Conservation (phyloP, 2,797 vertebrate species). For the Enteromius paludinosus region DNA sequence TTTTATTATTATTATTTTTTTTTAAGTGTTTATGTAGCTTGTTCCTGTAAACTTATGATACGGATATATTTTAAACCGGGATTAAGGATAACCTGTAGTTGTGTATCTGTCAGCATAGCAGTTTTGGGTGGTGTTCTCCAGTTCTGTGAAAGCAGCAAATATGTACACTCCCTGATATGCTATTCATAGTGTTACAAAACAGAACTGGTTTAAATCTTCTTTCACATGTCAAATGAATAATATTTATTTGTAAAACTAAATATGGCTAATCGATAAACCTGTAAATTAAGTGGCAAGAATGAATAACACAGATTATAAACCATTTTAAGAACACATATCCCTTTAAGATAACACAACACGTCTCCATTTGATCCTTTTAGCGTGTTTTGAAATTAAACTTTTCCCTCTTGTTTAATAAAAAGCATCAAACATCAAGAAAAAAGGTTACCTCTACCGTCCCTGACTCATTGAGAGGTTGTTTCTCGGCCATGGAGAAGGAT, state of each 20-base stretch:
- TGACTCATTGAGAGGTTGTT: background rate
- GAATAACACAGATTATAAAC: background rate
- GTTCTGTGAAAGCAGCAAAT: background rate
- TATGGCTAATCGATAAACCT: background rate
- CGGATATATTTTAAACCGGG: background rate
- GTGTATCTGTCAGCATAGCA: background rate
- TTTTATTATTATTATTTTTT: too few species aligned
- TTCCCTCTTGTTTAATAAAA: background rate
- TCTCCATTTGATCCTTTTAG: background rate
- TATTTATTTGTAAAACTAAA: background rate
- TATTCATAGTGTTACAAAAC: background rate
- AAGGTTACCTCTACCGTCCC: background rate
- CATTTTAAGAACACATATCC: background rate
- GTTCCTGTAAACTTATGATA: background rate
- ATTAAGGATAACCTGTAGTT: background rate
- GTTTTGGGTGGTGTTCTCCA: background rate
- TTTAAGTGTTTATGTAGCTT: background rate
- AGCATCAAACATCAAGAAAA: background rate
- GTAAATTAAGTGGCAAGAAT: background rate
- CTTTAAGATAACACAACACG: background rate
- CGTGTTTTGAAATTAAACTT: background rate
- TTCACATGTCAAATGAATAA: background rate
- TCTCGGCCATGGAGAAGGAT: conserved; percentile 13
- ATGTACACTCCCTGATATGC: background rate
- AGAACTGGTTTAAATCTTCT: background rate